A percentile compares a stretch with the other conserved stretches of the same genome.
phyloP scores from a whole-genome alignment of 1,140 invertebrate genomes.

The Leptinotarsa defecta region DNA sequence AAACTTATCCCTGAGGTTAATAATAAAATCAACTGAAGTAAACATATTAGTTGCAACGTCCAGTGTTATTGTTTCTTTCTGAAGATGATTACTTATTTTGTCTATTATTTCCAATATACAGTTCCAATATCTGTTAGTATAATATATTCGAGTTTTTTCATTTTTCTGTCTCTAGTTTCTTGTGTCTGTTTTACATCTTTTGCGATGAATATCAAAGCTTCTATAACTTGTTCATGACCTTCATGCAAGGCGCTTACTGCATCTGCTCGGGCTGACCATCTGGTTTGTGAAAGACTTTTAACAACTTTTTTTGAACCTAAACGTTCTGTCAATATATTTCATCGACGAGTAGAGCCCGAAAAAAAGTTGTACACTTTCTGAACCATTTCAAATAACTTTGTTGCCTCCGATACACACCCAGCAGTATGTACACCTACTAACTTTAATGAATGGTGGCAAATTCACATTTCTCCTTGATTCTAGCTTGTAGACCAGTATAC shows the following conservation, averaged over 20 bases:
- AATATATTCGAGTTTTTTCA: too few species aligned
- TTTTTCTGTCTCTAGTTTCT: slow-evolving; percentile 39
- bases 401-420: slow-evolving; percentile 31
- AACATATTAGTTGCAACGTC: too few species aligned
- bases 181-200: slow-evolving; percentile 38
- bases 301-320: slow-evolving; percentile 29
- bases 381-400: slow-evolving; percentile 41
- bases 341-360: slow-evolving; percentile 45
- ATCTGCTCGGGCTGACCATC: too few species aligned
- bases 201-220: slow-evolving; percentile 29
- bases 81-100: too few species aligned
- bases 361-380: slow-evolving; percentile 49
- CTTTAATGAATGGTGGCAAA: slow-evolving; percentile 46
- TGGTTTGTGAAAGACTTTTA: slow-evolving; percentile 15
- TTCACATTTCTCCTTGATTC: slow-evolving; percentile 37
- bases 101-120: too few species aligned
- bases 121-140: too few species aligned
- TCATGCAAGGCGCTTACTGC: too few species aligned
- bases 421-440: slow-evolving; percentile 41
- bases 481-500: slow-evolving; percentile 46
- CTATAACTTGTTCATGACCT: slow-evolving; percentile 18
- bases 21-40: too few species aligned
- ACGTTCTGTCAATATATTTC: slow-evolving; percentile 32
- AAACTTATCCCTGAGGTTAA: too few species aligned
- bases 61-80: too few species aligned